Percentiles rank a stretch among this genome's conserved stretches.
Conservation (phyloP, 1,140 invertebrate genomes). For the Tetranychus urticae region DNA sequence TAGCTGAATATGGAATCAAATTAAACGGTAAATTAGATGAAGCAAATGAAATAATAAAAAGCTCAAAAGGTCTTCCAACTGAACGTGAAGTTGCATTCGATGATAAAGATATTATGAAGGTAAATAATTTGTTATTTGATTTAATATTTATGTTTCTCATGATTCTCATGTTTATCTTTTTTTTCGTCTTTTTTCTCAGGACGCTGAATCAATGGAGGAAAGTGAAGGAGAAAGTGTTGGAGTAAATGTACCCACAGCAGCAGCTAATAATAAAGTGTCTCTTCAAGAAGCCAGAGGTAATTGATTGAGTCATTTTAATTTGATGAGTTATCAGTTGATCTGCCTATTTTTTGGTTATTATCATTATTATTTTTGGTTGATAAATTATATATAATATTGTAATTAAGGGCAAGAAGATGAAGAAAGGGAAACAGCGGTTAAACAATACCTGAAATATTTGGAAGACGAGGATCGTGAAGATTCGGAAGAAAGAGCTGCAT, state of each 20-base stretch:
- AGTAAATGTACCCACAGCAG: background rate
- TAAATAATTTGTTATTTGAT: background rate
- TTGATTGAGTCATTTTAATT: no score
- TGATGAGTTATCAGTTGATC: background rate
- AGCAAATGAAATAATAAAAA: slow-evolving; percentile 43
- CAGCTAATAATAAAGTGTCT: background rate
- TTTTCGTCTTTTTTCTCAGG: slow-evolving; percentile 18
- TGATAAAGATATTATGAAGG: slow-evolving; percentile 44
- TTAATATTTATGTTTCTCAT: background rate
- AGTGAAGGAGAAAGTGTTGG: slow-evolving; percentile 16
- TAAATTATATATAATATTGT: no score
- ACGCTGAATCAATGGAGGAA: slow-evolving; percentile 37
- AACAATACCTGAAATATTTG: slow-evolving; percentile 7
- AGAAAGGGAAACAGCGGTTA: background rate
- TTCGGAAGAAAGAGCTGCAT: slow-evolving; percentile 5
- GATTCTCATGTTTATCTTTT: background rate
- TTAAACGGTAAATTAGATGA: slow-evolving; percentile 47
- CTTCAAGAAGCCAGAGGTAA: no score
- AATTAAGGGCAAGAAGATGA: background rate
- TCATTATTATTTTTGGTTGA: background rate
- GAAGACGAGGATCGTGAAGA: slow-evolving; percentile 6
- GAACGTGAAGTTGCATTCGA: slow-evolving; percentile 34
- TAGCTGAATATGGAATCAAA: slow-evolving; percentile 48
- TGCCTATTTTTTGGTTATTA: background rate
- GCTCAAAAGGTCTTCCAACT: slow-evolving; percentile 27